Base-by-base conservation (phyloP, 1,140 invertebrate genomes). In the Pararge aegeria region DNA sequence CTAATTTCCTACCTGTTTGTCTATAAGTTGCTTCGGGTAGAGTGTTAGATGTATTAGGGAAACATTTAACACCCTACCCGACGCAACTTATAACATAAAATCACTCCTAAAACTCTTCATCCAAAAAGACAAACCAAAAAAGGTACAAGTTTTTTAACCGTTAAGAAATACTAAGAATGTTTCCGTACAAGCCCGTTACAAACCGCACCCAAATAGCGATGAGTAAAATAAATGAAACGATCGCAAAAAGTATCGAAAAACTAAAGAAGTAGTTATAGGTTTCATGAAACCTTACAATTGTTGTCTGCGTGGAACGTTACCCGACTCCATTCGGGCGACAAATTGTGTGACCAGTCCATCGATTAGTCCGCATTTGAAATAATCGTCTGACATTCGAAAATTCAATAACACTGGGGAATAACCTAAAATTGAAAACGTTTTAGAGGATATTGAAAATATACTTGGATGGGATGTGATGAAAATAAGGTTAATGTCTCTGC, bases 281-380 rank as follows among this genome's bases (percentile, higher is more conserved):
- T 85, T 85, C 78, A 75, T 69, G 83, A 86, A 86, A 70, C 81
- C 83, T 61, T 83, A 83, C 62, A 63, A 58, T 65, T 73, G 70
- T 64, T 68, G 80, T 77, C 75, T 66, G 62, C 56, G 71, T 42
- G 57, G 62, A 52, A 65, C 61, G 66, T 70, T 61, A 71, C 60
- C 55, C 65, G 64, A 70, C 50, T 51, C 67, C n/a, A n/a, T n/a
- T n/a, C n/a, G 44, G 12, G n/a, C 37, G 58, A 76, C 61, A 50
- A 46, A 65, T 77, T 59, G 70, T 12, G 24, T 42, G 54, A 76
- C 60, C 55, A 38, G 53, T 69, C 52, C 37, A 15, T 15, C 49
- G 42, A 57, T 27, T 44, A 27, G n/a, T 16, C 29, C 18, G 52
- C 50, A 27, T n/a, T 21, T 12, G 37, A 46, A 37, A 38, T 46